Evolutionary conservation across 1,140 invertebrate genomes (phyloP).

Genomic region (Drosophila sucinea): DNA sequence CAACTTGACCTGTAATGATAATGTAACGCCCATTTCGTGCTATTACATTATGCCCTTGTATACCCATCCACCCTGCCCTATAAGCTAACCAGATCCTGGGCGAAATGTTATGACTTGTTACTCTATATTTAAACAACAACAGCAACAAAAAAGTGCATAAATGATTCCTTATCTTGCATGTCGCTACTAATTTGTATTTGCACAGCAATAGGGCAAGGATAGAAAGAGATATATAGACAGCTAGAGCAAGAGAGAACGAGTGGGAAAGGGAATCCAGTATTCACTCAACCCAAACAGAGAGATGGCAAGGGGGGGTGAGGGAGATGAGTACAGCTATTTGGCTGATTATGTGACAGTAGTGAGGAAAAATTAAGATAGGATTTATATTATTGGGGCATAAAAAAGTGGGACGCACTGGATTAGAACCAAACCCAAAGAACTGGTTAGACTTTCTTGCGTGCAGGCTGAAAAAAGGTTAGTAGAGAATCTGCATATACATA

Average conservation of each 20-base stretch:
- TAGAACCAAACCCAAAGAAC: not conserved
- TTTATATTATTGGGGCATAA: conserved; percentile 6
- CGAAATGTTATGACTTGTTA: conserved; percentile 51
- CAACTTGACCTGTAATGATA: conserved; percentile 45
- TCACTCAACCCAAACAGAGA: not conserved
- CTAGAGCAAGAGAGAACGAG: not conserved
- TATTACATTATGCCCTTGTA: conserved; percentile 4
- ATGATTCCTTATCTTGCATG: conserved; percentile 72
- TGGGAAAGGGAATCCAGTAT: conserved; percentile 23
- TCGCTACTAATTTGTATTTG: conserved; percentile 69
- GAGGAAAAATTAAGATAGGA: conserved; percentile 3
- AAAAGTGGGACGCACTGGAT: conserved; percentile 12
- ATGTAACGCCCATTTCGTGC: conserved; percentile 33
- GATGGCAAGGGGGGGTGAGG: not conserved
- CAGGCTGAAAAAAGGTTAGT: not conserved
- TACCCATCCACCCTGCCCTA: not conserved
- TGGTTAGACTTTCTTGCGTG: not conserved
- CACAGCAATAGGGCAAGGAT: conserved; percentile 19
- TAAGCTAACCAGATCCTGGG: conserved; percentile 9
- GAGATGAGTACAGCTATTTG: conserved; percentile 34
- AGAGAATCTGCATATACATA: not conserved
- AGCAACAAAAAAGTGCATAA: conserved; percentile 37
- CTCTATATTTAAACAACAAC: conserved; percentile 30
- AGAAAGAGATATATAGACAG: conserved; percentile 2
- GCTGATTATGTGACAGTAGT: conserved; percentile 54